Percentiles rank a stretch among this genome's conserved stretches.
These are phyloP conservation scores for Ophonus ardosiacus DNA, from an alignment of 2,888 invertebrate genomes.

Conservation along the genomic window DNA sequence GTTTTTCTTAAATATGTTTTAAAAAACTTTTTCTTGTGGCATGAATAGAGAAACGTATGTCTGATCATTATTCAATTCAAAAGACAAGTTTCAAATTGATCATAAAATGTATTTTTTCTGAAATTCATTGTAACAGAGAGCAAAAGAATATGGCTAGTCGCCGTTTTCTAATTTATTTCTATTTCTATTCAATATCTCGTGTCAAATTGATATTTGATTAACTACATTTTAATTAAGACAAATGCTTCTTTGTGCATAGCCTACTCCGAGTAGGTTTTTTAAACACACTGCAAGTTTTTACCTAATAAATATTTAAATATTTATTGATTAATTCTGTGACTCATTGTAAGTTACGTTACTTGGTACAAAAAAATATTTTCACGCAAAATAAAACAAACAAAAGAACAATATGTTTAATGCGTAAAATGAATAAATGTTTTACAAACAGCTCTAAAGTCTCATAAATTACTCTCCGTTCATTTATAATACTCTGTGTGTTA, in stretches of 20 bases:
- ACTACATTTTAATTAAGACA: too few relatives aligned
- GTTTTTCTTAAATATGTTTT: background rate
- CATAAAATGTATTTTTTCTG: too few relatives aligned
- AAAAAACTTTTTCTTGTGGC: background rate
- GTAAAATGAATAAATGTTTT: background rate
- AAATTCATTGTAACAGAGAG: too few relatives aligned
- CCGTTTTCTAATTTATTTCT: too few relatives aligned
- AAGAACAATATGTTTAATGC: background rate
- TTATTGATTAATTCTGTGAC: constrained; percentile 36
- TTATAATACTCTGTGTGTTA: constrained; percentile 9
- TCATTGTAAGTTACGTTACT: constrained; percentile 22
- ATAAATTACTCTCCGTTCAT: background rate
- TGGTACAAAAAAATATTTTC: background rate
- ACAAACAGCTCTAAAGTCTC: background rate
- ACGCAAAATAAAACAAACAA: constrained; percentile 10
- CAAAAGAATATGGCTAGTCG: too few relatives aligned
- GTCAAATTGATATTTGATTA: too few relatives aligned
- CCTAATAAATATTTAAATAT: constrained; percentile 19
- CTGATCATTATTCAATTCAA: too few relatives aligned
- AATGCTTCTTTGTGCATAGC: too few relatives aligned
- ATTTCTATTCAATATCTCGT: too few relatives aligned
- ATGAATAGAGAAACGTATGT: too few relatives aligned
- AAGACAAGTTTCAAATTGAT: too few relatives aligned
- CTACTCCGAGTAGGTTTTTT: too few relatives aligned
- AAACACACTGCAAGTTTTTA: background rate